Evolutionary conservation across 2,113 vertebrate species (phyloP).

Genomic region (Turnix velox): DNA sequence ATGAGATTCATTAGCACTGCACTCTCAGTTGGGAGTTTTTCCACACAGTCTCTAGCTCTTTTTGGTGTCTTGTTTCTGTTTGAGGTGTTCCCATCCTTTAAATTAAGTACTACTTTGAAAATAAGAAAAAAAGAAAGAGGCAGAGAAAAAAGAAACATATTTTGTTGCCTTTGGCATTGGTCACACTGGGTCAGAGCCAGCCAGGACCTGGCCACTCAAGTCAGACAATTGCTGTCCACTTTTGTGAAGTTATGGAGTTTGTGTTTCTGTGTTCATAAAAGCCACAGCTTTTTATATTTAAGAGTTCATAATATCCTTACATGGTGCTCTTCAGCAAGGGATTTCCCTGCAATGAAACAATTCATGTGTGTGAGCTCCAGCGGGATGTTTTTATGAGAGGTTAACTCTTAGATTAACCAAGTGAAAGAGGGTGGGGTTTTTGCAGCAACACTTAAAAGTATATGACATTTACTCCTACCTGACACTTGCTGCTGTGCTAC

Average conservation of each 20-base stretch:
- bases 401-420: background rate
- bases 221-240: background rate
- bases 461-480: background rate
- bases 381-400: background rate
- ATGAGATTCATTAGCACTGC: background rate
- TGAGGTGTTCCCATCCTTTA: background rate
- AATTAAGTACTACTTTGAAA: background rate
- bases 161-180: background rate
- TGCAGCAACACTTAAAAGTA: background rate
- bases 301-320: background rate
- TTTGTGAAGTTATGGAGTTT: background rate
- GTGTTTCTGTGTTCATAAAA: background rate
- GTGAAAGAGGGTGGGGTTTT: background rate
- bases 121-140: background rate
- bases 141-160: background rate
- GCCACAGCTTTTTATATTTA: slow-evolving; percentile 16
- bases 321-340: background rate
- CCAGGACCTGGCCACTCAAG: background rate
- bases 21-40: background rate
- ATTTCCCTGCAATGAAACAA: background rate
- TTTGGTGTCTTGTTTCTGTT: background rate
- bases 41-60: background rate
- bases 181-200: background rate
- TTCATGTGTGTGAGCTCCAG: background rate
- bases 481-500: background rate